phyloP scores from a whole-genome alignment of 2,113 vertebrate genomes.

The Pedetes capensis region DNA sequence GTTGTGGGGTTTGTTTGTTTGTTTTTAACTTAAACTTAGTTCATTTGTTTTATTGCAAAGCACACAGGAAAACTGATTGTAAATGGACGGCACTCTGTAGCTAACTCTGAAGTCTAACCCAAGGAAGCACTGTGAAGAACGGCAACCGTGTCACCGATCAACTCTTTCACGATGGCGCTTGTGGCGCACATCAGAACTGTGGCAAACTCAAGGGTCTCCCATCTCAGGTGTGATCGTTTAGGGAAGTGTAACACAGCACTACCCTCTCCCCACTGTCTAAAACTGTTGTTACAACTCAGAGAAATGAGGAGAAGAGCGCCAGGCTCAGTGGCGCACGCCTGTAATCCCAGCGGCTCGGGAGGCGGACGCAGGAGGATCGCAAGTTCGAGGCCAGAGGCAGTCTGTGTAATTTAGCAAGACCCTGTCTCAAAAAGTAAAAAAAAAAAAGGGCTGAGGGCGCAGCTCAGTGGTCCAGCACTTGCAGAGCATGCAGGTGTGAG shows the following conservation, averaged over 20 bases:
- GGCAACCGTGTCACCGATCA: too few relatives aligned
- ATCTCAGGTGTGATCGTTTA: background rate
- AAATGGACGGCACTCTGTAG: background rate
- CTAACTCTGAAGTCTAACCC: background rate
- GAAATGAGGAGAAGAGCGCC: background rate
- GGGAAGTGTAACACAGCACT: background rate
- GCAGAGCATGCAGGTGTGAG: too few relatives aligned
- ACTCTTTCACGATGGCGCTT: background rate
- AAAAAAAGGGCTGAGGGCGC: too few relatives aligned
- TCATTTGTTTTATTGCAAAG: background rate
- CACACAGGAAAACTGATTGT: background rate
- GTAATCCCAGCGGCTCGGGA: too few relatives aligned
- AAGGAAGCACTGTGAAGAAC: background rate
- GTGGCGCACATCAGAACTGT: background rate
- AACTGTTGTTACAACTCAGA: background rate
- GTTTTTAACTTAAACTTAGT: background rate
- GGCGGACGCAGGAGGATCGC: too few relatives aligned
- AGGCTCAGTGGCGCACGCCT: too few relatives aligned
- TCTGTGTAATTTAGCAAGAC: too few relatives aligned
- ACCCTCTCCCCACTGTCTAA: background rate
- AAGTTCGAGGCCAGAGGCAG: too few relatives aligned
- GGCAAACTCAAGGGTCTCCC: background rate
- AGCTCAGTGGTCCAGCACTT: too few relatives aligned
- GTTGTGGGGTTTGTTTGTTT: too few relatives aligned
- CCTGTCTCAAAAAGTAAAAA: too few relatives aligned